Base-by-base conservation (phyloP, 2,113 vertebrate species). In the Chelonoidis abingdonii region DNA sequence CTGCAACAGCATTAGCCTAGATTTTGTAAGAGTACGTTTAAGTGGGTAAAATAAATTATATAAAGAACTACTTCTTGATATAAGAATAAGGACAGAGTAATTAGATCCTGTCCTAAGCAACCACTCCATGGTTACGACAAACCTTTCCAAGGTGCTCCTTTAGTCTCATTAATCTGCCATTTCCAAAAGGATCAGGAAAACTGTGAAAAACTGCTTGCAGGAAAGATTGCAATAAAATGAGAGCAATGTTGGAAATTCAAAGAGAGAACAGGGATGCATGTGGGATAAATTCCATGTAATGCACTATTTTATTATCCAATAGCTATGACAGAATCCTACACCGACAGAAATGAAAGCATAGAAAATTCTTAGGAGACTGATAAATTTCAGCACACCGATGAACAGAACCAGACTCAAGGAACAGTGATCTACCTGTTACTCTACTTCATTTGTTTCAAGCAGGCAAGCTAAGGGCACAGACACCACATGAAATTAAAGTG, bases 31-130 rank as follows among this genome's bases (percentile, higher is more conserved):
- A 3, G 90, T 75, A 95, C 93, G 90, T 93, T 94, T 93, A 87
- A 97, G 90, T 91, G 95, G 89, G 93, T 86, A 92, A 93, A 97
- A 97, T 38, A 94, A 96, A 95, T 56, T 11, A 80, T 84, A 91
- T 87, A 87, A 96, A 96, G 87, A 91, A 87, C 81, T 84, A 78
- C 2, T 2, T 89, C 96, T 86, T 96, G 83, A 87, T 90, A 86
- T 0, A 0, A 41, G 83, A 92, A 76, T 76, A 87, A 93, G 92
- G 89, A 87, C 1, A 0, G 52, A 11, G 5, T 92, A 97, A 98
- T 8, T 95, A 69, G 88, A 86, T 93, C 88, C 93, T 93, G 86
- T 93, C 91, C 25, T 89, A 95, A 93, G 92, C 84, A 91, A 22
- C 44, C 21, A n/a, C 88, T 88, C 79, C 93, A 16, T 27, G 21